These are phyloP conservation scores for Matsumyia berberina DNA, from an alignment of 2,888 invertebrate genomes.

Conservation along the genomic window DNA sequence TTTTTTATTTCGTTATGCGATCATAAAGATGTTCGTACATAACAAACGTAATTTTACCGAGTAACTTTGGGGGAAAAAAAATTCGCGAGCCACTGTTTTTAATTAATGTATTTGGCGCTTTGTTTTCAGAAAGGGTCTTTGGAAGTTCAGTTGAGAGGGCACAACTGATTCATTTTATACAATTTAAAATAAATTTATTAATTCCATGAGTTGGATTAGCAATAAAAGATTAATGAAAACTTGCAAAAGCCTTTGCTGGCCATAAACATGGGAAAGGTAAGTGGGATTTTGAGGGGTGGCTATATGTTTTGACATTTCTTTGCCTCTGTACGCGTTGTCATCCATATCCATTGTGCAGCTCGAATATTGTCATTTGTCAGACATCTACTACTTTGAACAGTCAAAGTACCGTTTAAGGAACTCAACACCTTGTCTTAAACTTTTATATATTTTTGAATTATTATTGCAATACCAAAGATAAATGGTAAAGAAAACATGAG, in stretches of 20 bases:
- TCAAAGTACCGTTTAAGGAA: neutral
- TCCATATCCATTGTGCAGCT: slow-evolving; percentile 34
- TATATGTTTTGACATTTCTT: slow-evolving; percentile 70
- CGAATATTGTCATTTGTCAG: slow-evolving; percentile 14
- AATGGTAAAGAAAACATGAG: too few species aligned
- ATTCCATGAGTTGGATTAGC: slow-evolving; percentile 45
- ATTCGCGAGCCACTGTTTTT: neutral
- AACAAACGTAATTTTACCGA: slow-evolving; percentile 21
- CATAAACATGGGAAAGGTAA: slow-evolving; percentile 69
- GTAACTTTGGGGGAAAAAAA: neutral
- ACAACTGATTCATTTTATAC: slow-evolving; percentile 7
- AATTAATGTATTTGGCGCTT: neutral
- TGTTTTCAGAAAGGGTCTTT: neutral
- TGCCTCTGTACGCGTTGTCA: slow-evolving; percentile 59
- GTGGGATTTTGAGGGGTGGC: slow-evolving; percentile 70
- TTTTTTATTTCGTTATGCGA: slow-evolving; percentile 20
- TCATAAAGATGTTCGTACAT: slow-evolving; percentile 24
- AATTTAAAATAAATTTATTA: slow-evolving; percentile 2
- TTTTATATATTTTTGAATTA: too few species aligned
- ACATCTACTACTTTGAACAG: slow-evolving; percentile 60
- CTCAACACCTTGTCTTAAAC: too few species aligned
- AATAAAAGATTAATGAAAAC: slow-evolving; percentile 54
- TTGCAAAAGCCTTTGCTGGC: slow-evolving; percentile 43
- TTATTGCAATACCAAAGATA: too few species aligned
- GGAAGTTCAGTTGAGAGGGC: neutral